Evolutionary conservation across 2,113 vertebrate species (phyloP).

Genomic region (Laticauda laticaudata): DNA sequence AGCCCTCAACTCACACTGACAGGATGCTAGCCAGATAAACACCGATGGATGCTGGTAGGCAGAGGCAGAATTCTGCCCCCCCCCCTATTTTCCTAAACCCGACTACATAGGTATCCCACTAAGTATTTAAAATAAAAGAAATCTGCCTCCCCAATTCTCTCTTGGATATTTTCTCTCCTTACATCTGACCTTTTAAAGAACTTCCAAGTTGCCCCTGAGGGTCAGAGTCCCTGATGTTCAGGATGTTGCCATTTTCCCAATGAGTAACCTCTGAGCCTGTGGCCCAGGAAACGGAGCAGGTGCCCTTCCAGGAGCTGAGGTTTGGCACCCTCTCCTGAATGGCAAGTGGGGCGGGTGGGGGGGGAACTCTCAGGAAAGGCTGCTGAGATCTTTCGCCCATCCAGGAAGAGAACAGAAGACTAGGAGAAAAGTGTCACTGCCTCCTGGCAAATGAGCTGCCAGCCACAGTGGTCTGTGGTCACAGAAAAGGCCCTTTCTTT

Average conservation of each 20-base stretch:
- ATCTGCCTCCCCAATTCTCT: background rate
- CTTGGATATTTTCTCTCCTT: background rate
- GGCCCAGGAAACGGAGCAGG: background rate
- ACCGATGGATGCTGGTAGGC: too few species aligned
- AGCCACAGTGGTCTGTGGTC: background rate
- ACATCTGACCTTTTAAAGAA: background rate
- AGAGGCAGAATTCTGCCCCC: too few species aligned
- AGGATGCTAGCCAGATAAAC: too few species aligned
- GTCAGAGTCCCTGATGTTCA: background rate
- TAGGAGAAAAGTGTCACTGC: background rate
- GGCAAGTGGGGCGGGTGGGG: background rate
- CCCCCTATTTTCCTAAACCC: too few species aligned
- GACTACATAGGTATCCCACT: too few species aligned
- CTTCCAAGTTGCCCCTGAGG: background rate
- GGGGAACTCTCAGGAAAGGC: background rate
- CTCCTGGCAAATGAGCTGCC: background rate
- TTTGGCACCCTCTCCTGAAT: background rate
- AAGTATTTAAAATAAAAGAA: background rate
- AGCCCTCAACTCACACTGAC: too few species aligned
- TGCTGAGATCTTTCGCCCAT: background rate
- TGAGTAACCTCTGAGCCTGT: background rate
- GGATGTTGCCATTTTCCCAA: background rate
- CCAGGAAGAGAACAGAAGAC: background rate
- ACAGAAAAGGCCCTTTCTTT: background rate
- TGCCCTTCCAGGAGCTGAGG: background rate